phyloP scores from a whole-genome alignment of 30 jellyfish, hydroid and myxozoan species.

The Sanderia malayensis region DNA sequence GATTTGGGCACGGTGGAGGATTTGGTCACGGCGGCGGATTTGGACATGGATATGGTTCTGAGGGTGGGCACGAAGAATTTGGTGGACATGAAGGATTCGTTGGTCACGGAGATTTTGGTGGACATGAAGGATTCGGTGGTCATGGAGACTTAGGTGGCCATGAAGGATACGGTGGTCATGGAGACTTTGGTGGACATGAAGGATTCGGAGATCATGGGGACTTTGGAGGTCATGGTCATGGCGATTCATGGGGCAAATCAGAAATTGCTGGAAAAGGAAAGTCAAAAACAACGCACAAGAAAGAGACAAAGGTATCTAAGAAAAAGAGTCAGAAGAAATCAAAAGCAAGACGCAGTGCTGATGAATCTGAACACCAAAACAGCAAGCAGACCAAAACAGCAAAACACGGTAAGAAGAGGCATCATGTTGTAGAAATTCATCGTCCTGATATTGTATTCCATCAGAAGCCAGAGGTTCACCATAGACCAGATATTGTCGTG shows the following conservation, averaged over 20 bases:
- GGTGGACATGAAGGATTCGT: slow-evolving; percentile 48
- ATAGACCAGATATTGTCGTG: slow-evolving; percentile 88
- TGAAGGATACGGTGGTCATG: slow-evolving; percentile 34
- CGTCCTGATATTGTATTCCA: slow-evolving; percentile 86
- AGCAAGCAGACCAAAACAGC: slow-evolving; percentile 18
- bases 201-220: slow-evolving; percentile 38
- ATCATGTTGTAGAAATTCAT: slow-evolving; percentile 74
- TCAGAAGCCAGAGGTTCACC: slow-evolving; percentile 84
- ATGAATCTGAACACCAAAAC: slow-evolving; percentile 9
- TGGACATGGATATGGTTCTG: slow-evolving; percentile 60
- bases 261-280: slow-evolving; percentile 28
- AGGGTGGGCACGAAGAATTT: slow-evolving; percentile 46
- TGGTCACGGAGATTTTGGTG: slow-evolving; percentile 42
- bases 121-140: slow-evolving; percentile 50
- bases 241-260: slow-evolving; percentile 48
- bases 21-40: slow-evolving; percentile 42
- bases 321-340: slow-evolving; percentile 9
- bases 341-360: slow-evolving; percentile 42
- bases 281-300: slow-evolving; percentile 15
- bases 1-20: slow-evolving; percentile 41
- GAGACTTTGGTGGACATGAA: slow-evolving; percentile 34
- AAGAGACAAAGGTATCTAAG: slow-evolving; percentile 10
- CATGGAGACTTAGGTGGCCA: no score
- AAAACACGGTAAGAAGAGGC: slow-evolving; percentile 61
- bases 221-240: slow-evolving; percentile 56